Conservation (phyloP, 2,888 invertebrate genomes). For the Mactromeris polynyma region DNA sequence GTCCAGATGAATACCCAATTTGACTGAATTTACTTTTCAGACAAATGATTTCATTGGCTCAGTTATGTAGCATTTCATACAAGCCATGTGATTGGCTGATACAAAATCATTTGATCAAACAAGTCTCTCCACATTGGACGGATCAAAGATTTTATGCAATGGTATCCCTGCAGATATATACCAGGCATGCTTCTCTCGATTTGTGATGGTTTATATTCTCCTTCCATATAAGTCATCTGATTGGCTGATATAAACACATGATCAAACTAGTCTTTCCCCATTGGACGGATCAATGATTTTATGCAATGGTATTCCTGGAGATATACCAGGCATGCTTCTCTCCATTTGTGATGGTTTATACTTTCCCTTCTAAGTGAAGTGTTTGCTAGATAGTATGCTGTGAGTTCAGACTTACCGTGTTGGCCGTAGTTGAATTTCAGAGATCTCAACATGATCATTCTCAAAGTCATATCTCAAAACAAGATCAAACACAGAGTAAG, state of each 20-base stretch:
- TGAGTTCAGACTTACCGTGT: too few relatives aligned
- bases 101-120: not conserved
- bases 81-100: not conserved
- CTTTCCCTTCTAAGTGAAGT: constrained; percentile 76
- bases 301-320: constrained; percentile 72
- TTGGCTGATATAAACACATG: not conserved
- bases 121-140: not conserved
- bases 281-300: constrained; percentile 67
- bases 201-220: too few relatives aligned
- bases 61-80: too few relatives aligned
- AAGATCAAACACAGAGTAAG: too few relatives aligned
- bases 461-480: too few relatives aligned
- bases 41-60: too few relatives aligned
- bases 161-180: not conserved
- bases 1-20: too few relatives aligned
- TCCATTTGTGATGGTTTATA: constrained; percentile 80
- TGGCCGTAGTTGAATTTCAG: too few relatives aligned
- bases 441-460: too few relatives aligned
- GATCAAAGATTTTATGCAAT: not conserved
- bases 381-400: too few relatives aligned
- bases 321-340: constrained; percentile 48
- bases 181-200: not conserved
- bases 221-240: not conserved
- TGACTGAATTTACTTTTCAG: too few relatives aligned
- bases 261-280: constrained; percentile 3